These are phyloP conservation scores for Carlito syrichta DNA, from an alignment of 2,113 vertebrate genomes.

Conservation along the genomic window DNA sequence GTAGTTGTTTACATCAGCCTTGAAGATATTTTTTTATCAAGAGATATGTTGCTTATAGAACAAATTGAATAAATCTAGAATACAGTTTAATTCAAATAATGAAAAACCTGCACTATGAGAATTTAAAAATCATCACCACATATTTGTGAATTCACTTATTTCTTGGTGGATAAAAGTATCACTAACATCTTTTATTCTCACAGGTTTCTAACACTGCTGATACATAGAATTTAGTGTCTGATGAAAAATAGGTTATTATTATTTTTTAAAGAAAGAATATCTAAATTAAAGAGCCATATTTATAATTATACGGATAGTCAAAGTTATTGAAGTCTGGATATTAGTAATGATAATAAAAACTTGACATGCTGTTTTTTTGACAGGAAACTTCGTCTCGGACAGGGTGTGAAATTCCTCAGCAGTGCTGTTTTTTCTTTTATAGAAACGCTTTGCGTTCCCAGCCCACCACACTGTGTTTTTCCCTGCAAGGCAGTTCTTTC, in stretches of 20 bases:
- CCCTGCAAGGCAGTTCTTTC: not conserved
- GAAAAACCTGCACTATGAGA: not conserved
- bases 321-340: not conserved
- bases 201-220: not conserved
- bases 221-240: not conserved
- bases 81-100: not conserved
- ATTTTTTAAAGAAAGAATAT: not conserved
- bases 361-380: not conserved
- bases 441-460: conserved; percentile 31
- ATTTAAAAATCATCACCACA: not conserved
- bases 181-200: not conserved
- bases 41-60: not conserved
- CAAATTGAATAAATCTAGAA: not conserved
- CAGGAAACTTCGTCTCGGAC: not conserved
- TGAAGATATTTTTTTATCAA: not conserved
- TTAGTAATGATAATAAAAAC: not conserved
- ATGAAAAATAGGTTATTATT: not conserved
- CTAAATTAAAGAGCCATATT: not conserved
- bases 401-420: conserved; percentile 27
- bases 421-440: conserved; percentile 4
- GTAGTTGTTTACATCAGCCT: not conserved
- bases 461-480: not conserved
- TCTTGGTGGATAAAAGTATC: not conserved
- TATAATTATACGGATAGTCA: not conserved
- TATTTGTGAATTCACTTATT: not conserved